Evolutionary conservation across 2,888 invertebrate species (phyloP), one percentile per base, ranked within the genome.

Genomic region (Callinectes sapidus): DNA sequence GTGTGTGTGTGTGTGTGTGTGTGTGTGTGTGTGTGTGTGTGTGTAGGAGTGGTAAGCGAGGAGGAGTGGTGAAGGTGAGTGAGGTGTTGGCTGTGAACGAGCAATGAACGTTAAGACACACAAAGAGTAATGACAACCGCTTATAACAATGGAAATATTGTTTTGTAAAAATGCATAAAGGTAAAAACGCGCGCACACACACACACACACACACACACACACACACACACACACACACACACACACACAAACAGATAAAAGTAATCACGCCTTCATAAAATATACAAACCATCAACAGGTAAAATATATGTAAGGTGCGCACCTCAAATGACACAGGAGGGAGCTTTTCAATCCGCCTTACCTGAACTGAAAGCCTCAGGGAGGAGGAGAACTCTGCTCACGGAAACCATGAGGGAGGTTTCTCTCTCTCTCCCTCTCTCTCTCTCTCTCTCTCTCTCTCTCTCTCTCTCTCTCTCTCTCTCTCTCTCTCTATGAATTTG

Each of bases 1-100:
- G 16, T 86, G 39, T 85, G 85, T 85, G 85, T 85, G 85, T 85
- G n/a, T n/a, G n/a, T n/a, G n/a, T n/a, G n/a, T n/a, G n/a, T n/a
- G n/a, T n/a, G n/a, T n/a, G n/a, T n/a, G n/a, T n/a, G n/a, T n/a
- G n/a, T n/a, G n/a, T n/a, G n/a, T n/a, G n/a, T n/a, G n/a, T n/a
- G n/a, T n/a, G n/a, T n/a, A n/a, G n/a, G n/a, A n/a, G n/a, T n/a
- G n/a, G n/a, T n/a, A n/a, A n/a, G n/a, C n/a, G n/a, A n/a, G n/a
- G n/a, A n/a, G n/a, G n/a, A n/a, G n/a, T n/a, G n/a, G n/a, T n/a
- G n/a, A n/a, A n/a, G n/a, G n/a, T n/a, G n/a, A 1, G n/a, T 23
- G 71, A 23, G 28, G 71, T 71, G 71, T 23, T 71, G 71, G 71
- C 10, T 71, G 3, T 61, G 71, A 28, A 71, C 71, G 28, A 23